Evolutionary conservation across 1,140 invertebrate species (phyloP).

Genomic region (Heliconius hermathena): DNA sequence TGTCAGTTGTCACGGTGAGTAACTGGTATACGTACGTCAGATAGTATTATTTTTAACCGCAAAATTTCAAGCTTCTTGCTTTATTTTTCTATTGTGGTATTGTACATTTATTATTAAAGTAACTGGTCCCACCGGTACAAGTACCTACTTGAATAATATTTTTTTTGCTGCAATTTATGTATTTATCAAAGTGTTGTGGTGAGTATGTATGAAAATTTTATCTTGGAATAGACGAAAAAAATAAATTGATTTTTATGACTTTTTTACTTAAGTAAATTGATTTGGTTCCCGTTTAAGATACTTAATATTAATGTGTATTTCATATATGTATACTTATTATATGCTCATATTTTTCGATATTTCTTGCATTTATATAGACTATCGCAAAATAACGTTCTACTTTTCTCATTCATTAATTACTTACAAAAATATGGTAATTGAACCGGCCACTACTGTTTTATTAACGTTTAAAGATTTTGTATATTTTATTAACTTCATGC

Average conservation of each 20-base stretch:
- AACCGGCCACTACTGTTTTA: background rate
- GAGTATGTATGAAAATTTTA: background rate
- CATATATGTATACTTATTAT: background rate
- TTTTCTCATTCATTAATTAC: no score
- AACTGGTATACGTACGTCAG: background rate
- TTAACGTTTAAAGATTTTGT: background rate
- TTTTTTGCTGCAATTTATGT: slow-evolving; percentile 5
- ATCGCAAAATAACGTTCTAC: no score
- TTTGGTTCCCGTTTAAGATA: background rate
- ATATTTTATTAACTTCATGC: no score
- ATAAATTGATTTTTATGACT: background rate
- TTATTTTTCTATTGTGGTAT: slow-evolving; percentile 8
- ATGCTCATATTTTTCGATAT: background rate
- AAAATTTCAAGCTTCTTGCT: background rate
- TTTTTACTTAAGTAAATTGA: background rate
- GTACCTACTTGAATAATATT: background rate
- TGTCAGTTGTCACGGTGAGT: background rate
- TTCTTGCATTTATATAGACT: no score
- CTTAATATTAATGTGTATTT: background rate
- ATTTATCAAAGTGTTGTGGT: background rate
- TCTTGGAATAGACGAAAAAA: background rate
- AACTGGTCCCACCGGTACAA: background rate
- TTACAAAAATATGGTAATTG: background rate
- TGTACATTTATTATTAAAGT: background rate
- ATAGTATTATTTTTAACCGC: slow-evolving; percentile 2